phyloP scores from a whole-genome alignment of 2,888 invertebrate species.

The Gandaritis pyraliata region DNA sequence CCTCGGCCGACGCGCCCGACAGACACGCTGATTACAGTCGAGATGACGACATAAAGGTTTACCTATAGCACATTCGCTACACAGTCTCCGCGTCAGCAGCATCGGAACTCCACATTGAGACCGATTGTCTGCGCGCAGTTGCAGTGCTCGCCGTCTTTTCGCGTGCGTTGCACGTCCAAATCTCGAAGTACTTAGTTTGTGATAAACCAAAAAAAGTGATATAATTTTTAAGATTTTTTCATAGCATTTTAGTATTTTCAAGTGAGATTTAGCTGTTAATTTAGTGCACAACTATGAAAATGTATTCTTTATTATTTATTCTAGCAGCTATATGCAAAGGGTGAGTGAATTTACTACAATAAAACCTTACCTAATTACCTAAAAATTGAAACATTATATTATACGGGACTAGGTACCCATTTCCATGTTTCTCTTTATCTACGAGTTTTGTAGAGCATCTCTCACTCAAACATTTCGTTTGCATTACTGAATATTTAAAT shows the following conservation, averaged over 20 bases:
- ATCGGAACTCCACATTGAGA: conserved; percentile 28
- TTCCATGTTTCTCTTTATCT: no score
- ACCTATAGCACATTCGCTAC: conserved; percentile 36
- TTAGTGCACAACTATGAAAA: conserved; percentile 33
- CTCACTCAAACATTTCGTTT: neutral
- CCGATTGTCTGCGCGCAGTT: conserved; percentile 24
- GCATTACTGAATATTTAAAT: no score
- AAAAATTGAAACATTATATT: no score
- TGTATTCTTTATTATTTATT: conserved; percentile 35
- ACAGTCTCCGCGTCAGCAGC: conserved; percentile 20
- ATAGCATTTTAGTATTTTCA: conserved; percentile 16
- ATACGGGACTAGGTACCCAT: no score
- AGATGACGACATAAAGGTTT: conserved; percentile 39
- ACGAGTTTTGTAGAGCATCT: no score
- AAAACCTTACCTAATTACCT: no score
- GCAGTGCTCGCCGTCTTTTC: conserved; percentile 31
- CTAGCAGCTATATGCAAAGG: conserved; percentile 39
- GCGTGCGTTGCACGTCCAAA: conserved; percentile 41
- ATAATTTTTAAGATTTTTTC: conserved; percentile 25
- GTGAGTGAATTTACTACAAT: conserved; percentile 31
- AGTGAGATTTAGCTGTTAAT: conserved; percentile 36
- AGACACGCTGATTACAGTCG: conserved; percentile 22
- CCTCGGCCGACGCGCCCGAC: neutral
- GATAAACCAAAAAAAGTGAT: conserved; percentile 33
- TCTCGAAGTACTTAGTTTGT: conserved; percentile 15